Evolutionary conservation across 2,797 vertebrate species (phyloP).

Genomic region (Borostomias antarcticus): DNA sequence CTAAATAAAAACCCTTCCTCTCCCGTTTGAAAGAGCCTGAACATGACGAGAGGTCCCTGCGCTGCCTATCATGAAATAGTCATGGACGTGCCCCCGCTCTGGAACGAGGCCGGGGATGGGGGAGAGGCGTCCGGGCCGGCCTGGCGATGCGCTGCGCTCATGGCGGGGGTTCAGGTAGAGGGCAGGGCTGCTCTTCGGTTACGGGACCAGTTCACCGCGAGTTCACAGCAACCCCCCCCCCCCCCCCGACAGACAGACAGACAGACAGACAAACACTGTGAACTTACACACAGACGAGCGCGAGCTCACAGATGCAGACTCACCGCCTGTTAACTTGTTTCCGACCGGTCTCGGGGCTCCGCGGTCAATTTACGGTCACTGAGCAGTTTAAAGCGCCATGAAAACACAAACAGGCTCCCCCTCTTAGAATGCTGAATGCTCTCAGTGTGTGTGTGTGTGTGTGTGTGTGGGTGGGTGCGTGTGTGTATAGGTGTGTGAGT

Average conservation of each 20-base stretch:
- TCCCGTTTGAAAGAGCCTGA: constrained; percentile 12
- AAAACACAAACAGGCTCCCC: constrained; percentile 27
- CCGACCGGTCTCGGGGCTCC: constrained; percentile 39
- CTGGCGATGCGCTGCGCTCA: constrained; percentile 46
- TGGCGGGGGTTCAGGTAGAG: constrained; percentile 62
- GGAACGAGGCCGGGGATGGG: constrained; percentile 4
- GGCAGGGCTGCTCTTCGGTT: constrained; percentile 54
- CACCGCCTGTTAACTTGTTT: constrained; percentile 53
- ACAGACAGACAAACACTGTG: constrained; percentile 9
- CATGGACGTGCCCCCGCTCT: constrained; percentile 49
- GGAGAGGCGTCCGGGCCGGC: constrained; percentile 31
- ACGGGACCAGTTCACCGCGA: constrained; percentile 42
- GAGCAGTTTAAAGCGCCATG: constrained; percentile 44
- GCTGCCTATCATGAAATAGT: constrained; percentile 70
- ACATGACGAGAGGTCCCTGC: constrained; percentile 32
- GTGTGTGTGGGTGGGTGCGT: constrained; percentile 18
- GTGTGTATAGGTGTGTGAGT: constrained; percentile 23
- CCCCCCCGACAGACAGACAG: not conserved
- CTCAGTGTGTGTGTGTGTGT: constrained; percentile 13
- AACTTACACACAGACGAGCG: not conserved
- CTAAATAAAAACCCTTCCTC: constrained; percentile 17
- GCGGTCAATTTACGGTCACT: constrained; percentile 72
- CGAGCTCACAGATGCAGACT: constrained; percentile 19
- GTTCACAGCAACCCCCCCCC: constrained; percentile 21
- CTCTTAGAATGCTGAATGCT: constrained; percentile 2